phyloP scores from a whole-genome alignment of 2,888 invertebrate species.

The Acanthosepion lycidas region DNA sequence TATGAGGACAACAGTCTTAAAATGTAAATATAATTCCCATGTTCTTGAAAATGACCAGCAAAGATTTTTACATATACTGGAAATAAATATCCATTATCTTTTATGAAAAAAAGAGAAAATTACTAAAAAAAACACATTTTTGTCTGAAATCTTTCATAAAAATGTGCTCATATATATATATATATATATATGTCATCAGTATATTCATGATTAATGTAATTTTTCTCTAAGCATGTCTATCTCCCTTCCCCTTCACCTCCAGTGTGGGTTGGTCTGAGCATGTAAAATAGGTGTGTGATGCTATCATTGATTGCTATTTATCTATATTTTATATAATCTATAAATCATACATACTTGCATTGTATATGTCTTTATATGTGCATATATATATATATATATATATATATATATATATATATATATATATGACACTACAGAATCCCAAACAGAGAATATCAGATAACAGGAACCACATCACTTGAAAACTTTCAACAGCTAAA shows the following conservation, averaged over 20 bases:
- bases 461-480: too few species aligned
- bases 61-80: too few species aligned
- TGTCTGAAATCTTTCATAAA: background rate
- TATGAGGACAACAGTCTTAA: too few species aligned
- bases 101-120: background rate
- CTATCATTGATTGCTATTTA: slow-evolving; percentile 8
- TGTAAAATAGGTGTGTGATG: slow-evolving; percentile 34
- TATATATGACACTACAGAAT: too few species aligned
- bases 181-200: background rate
- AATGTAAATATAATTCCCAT: too few species aligned
- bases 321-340: background rate
- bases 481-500: too few species aligned
- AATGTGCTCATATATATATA: slow-evolving; percentile 1
- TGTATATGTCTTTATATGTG: background rate
- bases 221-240: background rate
- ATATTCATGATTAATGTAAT: background rate
- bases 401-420: background rate
- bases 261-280: slow-evolving; percentile 47
- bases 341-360: background rate
- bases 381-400: background rate
- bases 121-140: too few species aligned
- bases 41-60: too few species aligned
- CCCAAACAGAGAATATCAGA: too few species aligned
- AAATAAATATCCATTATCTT: background rate
- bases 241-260: slow-evolving; percentile 44